Base-by-base conservation (phyloP, 30 jellyfish, hydroid and myxozoan genomes). In the Aurelia aurita region DNA sequence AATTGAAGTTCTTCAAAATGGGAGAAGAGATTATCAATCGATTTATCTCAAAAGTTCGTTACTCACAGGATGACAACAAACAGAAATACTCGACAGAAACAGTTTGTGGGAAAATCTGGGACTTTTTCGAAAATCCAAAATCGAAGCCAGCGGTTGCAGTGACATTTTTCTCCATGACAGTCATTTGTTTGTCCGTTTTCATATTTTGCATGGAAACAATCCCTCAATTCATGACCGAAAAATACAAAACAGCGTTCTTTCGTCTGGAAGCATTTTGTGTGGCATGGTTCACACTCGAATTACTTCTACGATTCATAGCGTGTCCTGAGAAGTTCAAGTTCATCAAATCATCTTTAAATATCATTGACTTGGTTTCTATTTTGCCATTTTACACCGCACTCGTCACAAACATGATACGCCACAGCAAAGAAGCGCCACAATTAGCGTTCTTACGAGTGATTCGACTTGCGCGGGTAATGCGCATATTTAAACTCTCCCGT, bases 11-110 rank as follows among this genome's bases (percentile, higher is more conserved):
- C 55, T 88, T 88, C 59, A 79, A 72, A 58, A 88, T 88, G 93
- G 97, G 97, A n/a, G 97, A 88, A 3, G 97, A 88, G 47, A 53
- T 88, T 11, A 71, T 79, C 32, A 75, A 88, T 61, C 68, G 97
- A 44, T 88, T 78, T 73, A 88, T 63, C 75, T 61, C 43, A 5
- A 86, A 80, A 66, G 77, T 80, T 21, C 79, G 75, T 23, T 79
- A 63, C 58, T 74, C 59, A 7, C 82, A 79, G 9, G 82, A 70
- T 1, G 43, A 32, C 2, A 22, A 31, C 2, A 67, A 19, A 23
- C 58, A 29, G 8, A 61, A 28, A 19, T 13, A 13, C 13, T 46
- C 66, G 11, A 77, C 60, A 12, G 64, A 57, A n/a, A 51, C 85
- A 0, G 22, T 49, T 13, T 43, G 72, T 27, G 63, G 59, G 12